Conservation (phyloP, 2,888 invertebrate species). For the Orchestes rusci region DNA sequence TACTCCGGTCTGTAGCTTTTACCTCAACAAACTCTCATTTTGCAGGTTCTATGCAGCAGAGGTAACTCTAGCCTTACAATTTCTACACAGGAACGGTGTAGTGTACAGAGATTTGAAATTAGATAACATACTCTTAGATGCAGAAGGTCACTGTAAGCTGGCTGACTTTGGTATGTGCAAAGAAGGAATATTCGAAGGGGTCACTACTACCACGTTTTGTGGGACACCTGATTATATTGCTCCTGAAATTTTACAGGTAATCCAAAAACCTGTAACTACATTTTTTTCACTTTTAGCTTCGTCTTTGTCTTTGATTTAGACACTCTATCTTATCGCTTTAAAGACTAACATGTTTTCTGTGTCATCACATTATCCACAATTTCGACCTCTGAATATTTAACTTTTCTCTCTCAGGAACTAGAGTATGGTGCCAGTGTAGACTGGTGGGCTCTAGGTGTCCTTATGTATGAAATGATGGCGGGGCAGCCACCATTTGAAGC, state of each 20-base stretch:
- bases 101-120: constrained; percentile 98
- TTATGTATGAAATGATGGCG: constrained; percentile 99
- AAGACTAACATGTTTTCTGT: too few species aligned
- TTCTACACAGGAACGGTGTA: constrained; percentile 93
- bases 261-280: too few species aligned
- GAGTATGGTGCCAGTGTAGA: constrained; percentile 84
- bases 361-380: too few species aligned
- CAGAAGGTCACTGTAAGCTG: constrained; percentile 90
- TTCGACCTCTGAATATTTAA: too few species aligned
- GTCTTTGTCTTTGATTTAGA: too few species aligned
- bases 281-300: not conserved
- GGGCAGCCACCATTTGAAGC: constrained; percentile 99
- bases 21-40: constrained; percentile 1
- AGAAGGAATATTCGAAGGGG: constrained; percentile 82
- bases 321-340: too few species aligned
- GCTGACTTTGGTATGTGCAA: constrained; percentile 95
- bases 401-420: constrained; percentile 39
- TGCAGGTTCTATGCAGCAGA: constrained; percentile 98
- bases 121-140: constrained; percentile 95
- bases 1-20: not conserved
- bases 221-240: constrained; percentile 99
- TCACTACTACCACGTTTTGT: constrained; percentile 93
- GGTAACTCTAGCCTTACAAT: constrained; percentile 94
- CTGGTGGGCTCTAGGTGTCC: constrained; percentile 97
- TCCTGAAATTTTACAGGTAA: constrained; percentile 59